phyloP scores from a whole-genome alignment of 2,113 vertebrate species.

The Aix galericulata region DNA sequence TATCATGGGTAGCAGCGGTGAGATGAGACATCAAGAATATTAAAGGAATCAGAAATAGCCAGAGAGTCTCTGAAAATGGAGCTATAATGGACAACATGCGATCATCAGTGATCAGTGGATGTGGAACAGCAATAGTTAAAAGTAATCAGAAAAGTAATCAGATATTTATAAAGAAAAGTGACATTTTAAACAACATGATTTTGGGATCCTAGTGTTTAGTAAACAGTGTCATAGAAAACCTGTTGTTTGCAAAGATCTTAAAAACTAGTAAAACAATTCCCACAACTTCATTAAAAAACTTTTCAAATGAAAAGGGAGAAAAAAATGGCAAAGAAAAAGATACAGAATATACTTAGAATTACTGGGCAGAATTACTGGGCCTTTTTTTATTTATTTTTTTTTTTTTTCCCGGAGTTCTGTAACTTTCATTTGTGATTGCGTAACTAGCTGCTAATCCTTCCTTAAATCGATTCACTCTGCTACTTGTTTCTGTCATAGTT shows the following conservation, averaged over 20 bases:
- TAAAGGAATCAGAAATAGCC: neutral
- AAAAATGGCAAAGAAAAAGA: neutral
- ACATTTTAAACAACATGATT: rapidly evolving
- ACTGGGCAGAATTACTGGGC: neutral
- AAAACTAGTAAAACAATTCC: neutral
- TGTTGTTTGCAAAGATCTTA: neutral
- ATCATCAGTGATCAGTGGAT: neutral
- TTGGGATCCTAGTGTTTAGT: neutral
- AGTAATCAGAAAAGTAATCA: neutral
- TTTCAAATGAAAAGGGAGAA: neutral
- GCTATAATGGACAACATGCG: neutral
- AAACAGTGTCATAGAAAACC: neutral
- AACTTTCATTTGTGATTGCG: neutral
- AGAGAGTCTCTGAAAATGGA: neutral
- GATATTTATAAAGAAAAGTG: neutral
- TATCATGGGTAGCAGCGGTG: neutral
- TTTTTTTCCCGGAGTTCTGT: neutral
- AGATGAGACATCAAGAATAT: neutral
- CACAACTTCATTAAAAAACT: neutral
- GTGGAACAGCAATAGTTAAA: neutral
- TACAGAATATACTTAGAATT: neutral
- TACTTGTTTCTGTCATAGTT: neutral
- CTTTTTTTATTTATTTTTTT: neutral
- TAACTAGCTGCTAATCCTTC: neutral
- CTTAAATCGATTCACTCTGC: neutral